Base-by-base conservation (phyloP, 2,888 invertebrate species). In the Drosophila robusta region DNA sequence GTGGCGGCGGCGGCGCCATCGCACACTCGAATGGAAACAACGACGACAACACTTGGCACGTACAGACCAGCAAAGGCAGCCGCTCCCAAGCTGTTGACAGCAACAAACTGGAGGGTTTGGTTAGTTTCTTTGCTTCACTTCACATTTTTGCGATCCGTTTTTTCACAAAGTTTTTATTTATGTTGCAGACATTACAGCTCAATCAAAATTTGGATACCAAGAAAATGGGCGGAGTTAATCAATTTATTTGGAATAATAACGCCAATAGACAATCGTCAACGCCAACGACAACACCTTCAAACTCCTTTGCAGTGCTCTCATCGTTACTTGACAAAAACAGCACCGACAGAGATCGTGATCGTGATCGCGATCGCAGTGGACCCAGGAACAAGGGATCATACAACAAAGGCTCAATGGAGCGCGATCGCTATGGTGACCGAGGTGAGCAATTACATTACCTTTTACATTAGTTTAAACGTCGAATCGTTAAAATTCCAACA, bases 21-120 rank as follows among this genome's bases (percentile, higher is more conserved):
- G 61, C 76, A 9, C 81, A 78, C 68, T 81, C 81, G 0, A 89
- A 80, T 60, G 80, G 77, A 41, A 80, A 78, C 36, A 89, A 80
- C 16, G 84, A 89, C 46, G 91, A 91, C 32, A 91, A 90, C 46
- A 89, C 90, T 11, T 92, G 92, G 92, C 90, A 90, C 36, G 89
- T 93, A 70, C 92, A 92, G 91, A 90, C 91, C 0, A 81, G 91
- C 32, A 92, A 92, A 66, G 90, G 91, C 3, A 90, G 89, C 67
- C 89, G 91, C 14, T 89, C 89, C 6, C 87, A 87, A 50, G 89
- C 87, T 36, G 90, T 92, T 29, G 92, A 92, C 66, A 83, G 90
- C 0, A 87, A 73, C 34, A 91, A 92, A 76, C 75, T 92, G 8
- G 91, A 90, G 66, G 89, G 90, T 54, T 76, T 92, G 83, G 91